phyloP scores from a whole-genome alignment of 2,113 vertebrate genomes.

The Psammodynastes pulverulentus region DNA sequence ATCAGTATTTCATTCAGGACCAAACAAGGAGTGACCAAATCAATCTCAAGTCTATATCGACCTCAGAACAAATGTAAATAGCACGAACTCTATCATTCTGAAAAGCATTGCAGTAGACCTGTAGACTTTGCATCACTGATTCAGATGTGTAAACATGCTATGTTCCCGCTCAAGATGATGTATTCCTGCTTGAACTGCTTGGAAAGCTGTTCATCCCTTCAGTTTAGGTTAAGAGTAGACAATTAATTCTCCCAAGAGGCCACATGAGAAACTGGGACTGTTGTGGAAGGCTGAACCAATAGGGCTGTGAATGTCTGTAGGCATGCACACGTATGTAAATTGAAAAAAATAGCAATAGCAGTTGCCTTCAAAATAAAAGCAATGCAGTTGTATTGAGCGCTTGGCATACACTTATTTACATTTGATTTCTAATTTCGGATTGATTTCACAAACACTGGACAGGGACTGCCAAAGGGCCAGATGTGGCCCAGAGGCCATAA shows the following conservation, averaged over 20 bases:
- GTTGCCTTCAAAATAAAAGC: not conserved
- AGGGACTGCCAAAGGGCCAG: not conserved
- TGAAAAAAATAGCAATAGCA: not conserved
- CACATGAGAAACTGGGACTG: not conserved
- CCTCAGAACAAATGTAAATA: not conserved
- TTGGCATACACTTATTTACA: not conserved
- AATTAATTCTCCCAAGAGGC: not conserved
- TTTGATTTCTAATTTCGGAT: not conserved
- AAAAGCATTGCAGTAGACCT: not conserved
- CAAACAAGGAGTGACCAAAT: not conserved
- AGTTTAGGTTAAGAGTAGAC: not conserved
- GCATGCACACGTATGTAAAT: not conserved
- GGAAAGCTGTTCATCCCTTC: not conserved
- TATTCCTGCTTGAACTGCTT: accelerated
- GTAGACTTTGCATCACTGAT: not conserved
- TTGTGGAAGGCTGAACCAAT: not conserved
- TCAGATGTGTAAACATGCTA: not conserved
- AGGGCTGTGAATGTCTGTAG: not conserved
- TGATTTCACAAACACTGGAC: not conserved
- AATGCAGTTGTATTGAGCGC: not conserved
- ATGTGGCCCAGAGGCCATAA: not conserved
- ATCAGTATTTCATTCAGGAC: not conserved
- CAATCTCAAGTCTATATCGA: not conserved
- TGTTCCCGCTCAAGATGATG: not conserved
- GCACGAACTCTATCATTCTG: not conserved